These are phyloP conservation scores for Piliocolobus tephrosceles DNA, from an alignment of 2,113 vertebrate species.

Conservation along the genomic window DNA sequence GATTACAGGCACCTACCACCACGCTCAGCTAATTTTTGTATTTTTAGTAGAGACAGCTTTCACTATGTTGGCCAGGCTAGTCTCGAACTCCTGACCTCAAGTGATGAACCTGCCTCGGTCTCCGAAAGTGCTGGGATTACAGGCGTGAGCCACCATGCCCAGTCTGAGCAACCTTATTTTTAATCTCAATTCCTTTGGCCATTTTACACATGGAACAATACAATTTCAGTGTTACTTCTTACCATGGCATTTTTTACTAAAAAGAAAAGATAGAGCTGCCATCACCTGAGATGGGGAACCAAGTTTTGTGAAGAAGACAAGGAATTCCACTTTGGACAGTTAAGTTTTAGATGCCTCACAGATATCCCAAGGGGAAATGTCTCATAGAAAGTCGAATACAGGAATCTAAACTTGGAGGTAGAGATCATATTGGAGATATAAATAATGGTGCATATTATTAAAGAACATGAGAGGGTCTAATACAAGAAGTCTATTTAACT, in stretches of 20 bases:
- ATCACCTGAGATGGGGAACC: background rate
- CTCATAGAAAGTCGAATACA: background rate
- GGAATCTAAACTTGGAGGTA: background rate
- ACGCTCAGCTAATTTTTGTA: too few relatives aligned
- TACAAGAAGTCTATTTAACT: background rate
- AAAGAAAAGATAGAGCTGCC: background rate
- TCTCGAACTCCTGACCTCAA: too few relatives aligned
- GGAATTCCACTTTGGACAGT: background rate
- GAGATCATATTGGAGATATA: background rate
- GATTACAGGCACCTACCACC: too few relatives aligned
- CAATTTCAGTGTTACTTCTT: background rate
- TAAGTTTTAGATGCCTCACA: background rate
- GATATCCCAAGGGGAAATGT: background rate
- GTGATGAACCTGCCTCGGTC: too few relatives aligned
- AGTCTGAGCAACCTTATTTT: background rate
- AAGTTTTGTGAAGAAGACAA: background rate
- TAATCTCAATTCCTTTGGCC: background rate
- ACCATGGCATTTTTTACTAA: background rate
- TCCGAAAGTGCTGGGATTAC: too few relatives aligned
- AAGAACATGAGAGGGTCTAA: background rate
- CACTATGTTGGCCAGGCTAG: too few relatives aligned
- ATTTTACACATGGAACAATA: slow-evolving; percentile 13
- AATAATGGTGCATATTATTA: background rate
- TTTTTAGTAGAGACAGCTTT: too few relatives aligned
- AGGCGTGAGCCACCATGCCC: too few relatives aligned